Conservation (phyloP, 2,888 invertebrate genomes). For the Choreutis nemorana region DNA sequence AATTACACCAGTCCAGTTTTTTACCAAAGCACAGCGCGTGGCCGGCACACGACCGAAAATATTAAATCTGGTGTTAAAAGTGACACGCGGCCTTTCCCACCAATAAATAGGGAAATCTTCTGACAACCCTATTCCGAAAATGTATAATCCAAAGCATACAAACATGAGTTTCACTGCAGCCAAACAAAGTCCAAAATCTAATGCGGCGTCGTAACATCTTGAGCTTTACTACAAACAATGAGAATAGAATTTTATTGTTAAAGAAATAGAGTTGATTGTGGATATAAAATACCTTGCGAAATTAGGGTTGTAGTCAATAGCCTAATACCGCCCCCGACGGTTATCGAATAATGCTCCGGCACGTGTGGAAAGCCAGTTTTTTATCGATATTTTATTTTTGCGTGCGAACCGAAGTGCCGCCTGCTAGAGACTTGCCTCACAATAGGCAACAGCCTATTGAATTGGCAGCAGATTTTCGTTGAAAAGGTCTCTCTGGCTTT, state of each 20-base stretch:
- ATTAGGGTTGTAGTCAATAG: slow-evolving; percentile 52
- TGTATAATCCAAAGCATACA: slow-evolving; percentile 6
- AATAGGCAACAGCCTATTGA: slow-evolving; percentile 20
- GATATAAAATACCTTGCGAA: slow-evolving; percentile 14
- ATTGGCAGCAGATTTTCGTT: slow-evolving; percentile 11
- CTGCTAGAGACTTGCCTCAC: slow-evolving; percentile 42
- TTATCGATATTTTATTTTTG: slow-evolving; percentile 48
- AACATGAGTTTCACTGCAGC: slow-evolving; percentile 11
- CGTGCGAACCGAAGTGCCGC: slow-evolving; percentile 57
- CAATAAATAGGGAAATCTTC: slow-evolving; percentile 56
- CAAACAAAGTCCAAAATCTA: neutral
- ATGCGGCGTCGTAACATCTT: neutral
- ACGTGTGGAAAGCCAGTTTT: slow-evolving; percentile 36
- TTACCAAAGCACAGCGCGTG: slow-evolving; percentile 59
- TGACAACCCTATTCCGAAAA: slow-evolving; percentile 38
- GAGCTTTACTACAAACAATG: neutral
- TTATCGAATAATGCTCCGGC: slow-evolving; percentile 60
- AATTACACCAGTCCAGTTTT: slow-evolving; percentile 58
- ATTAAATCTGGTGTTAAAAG: slow-evolving; percentile 65
- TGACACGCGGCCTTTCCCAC: slow-evolving; percentile 65
- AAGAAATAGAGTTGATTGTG: slow-evolving; percentile 3
- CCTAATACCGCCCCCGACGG: slow-evolving; percentile 60
- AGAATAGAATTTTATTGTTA: slow-evolving; percentile 12
- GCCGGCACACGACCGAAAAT: slow-evolving; percentile 48
- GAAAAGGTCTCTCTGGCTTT: neutral